Percentiles rank a stretch among this genome's conserved stretches.
Conservation (phyloP, 2,888 invertebrate genomes). For the Phytoseiulus persimilis region DNA sequence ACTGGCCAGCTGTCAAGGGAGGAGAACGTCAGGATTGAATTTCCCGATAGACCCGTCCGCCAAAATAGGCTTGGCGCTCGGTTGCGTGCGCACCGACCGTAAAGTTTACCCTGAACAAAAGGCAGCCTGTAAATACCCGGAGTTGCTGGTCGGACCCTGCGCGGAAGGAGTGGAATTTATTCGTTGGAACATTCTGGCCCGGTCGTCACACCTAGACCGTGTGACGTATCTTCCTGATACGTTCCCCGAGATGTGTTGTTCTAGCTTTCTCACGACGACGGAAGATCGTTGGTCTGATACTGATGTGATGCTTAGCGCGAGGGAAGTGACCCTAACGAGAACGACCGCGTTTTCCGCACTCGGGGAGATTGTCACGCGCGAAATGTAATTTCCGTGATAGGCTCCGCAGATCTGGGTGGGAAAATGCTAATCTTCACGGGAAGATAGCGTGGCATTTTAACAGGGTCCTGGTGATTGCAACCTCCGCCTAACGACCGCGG, state of each 20-base stretch:
- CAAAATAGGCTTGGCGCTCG: background rate
- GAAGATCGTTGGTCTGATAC: no score
- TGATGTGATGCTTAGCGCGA: background rate
- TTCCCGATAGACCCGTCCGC: background rate
- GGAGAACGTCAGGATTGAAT: background rate
- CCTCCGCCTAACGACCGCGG: background rate
- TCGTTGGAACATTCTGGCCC: no score
- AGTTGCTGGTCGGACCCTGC: background rate
- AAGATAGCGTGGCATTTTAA: background rate
- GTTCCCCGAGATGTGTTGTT: no score
- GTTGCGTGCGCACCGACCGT: background rate
- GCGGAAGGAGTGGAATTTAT: background rate
- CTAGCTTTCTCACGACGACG: no score
- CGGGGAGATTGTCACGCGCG: background rate
- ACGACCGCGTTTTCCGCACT: background rate
- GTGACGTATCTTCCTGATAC: no score
- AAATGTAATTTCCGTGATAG: background rate
- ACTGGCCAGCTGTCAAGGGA: background rate
- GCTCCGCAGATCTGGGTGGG: background rate
- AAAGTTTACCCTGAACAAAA: background rate
- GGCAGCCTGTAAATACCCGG: background rate
- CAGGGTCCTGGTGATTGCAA: background rate
- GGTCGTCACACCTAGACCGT: no score
- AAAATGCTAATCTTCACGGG: background rate
- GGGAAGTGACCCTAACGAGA: background rate